Percentiles rank a stretch among this genome's conserved stretches.
phyloP scores from a whole-genome alignment of 2,888 invertebrate genomes.

The Paralinhomoeus sp. region DNA sequence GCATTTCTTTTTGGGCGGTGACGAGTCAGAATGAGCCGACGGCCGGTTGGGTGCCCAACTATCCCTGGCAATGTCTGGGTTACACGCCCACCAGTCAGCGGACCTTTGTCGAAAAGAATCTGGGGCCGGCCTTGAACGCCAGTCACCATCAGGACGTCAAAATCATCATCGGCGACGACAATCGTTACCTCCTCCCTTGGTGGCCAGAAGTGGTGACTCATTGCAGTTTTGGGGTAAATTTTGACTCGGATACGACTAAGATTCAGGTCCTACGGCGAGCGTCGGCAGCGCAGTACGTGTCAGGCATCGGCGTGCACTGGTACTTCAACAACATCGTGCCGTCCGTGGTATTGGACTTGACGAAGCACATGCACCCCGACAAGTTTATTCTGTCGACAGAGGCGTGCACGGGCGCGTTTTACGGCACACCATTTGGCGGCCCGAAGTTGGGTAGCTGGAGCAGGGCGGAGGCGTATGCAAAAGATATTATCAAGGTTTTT shows the following conservation, averaged over 20 bases:
- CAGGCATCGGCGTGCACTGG: slow-evolving; percentile 61
- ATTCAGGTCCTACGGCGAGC: slow-evolving; percentile 23
- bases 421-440: slow-evolving; percentile 9
- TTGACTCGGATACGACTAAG: no score
- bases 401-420: slow-evolving; percentile 41
- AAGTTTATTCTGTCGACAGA: slow-evolving; percentile 57
- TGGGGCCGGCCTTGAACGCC: slow-evolving; percentile 47
- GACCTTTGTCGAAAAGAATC: slow-evolving; percentile 44
- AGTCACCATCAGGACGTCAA: slow-evolving; percentile 38
- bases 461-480: slow-evolving; percentile 43
- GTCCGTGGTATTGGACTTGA: slow-evolving; percentile 36
- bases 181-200: slow-evolving; percentile 10
- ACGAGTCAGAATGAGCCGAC: slow-evolving; percentile 67
- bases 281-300: slow-evolving; percentile 30
- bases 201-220: no score
- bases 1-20: slow-evolving; percentile 46
- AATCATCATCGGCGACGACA: slow-evolving; percentile 49
- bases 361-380: slow-evolving; percentile 40
- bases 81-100: slow-evolving; percentile 39
- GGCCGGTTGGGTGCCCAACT: slow-evolving; percentile 28
- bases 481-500: slow-evolving; percentile 44
- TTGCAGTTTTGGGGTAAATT: no score
- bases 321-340: slow-evolving; percentile 45
- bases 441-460: slow-evolving; percentile 52
- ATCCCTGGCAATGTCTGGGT: slow-evolving; percentile 48